These are phyloP conservation scores for Adela reaumurella DNA, from an alignment of 2,888 invertebrate species.

Conservation along the genomic window DNA sequence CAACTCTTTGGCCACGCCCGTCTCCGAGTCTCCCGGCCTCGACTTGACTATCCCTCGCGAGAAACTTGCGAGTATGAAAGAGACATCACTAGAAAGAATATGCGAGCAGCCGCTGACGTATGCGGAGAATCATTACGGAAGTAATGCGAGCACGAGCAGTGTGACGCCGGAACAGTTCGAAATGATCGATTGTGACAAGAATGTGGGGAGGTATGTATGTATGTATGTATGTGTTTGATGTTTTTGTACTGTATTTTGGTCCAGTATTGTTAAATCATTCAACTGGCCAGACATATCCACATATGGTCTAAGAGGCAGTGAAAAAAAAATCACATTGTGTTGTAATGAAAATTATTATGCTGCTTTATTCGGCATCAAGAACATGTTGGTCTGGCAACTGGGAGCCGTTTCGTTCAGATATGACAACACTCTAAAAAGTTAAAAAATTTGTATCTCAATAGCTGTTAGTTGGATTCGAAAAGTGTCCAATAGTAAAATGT, in stretches of 20 bases:
- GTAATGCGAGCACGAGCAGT: slow-evolving; percentile 47
- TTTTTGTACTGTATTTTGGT: not conserved
- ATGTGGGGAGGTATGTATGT: slow-evolving; percentile 32
- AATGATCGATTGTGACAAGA: slow-evolving; percentile 56
- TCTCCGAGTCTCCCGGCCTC: slow-evolving; percentile 30
- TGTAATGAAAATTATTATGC: too few relatives aligned
- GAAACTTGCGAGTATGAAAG: slow-evolving; percentile 19
- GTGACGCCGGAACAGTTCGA: slow-evolving; percentile 62
- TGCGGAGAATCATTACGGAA: slow-evolving; percentile 48
- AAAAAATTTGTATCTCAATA: too few relatives aligned
- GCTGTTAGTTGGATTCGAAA: too few relatives aligned
- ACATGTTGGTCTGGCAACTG: too few relatives aligned
- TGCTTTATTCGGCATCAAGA: too few relatives aligned
- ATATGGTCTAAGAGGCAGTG: too few relatives aligned
- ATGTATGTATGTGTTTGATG: slow-evolving; percentile 1
- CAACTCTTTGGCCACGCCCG: slow-evolving; percentile 43
- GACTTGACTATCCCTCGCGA: slow-evolving; percentile 34
- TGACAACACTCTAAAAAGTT: too few relatives aligned
- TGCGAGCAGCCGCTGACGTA: slow-evolving; percentile 30
- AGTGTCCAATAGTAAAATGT: too few relatives aligned
- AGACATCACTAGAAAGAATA: slow-evolving; percentile 18
- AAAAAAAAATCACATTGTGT: too few relatives aligned
- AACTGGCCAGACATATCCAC: too few relatives aligned
- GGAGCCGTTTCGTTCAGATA: too few relatives aligned
- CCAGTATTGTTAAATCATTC: too few relatives aligned